Conservation (phyloP, 2,888 invertebrate genomes). For the Ormyrus thymus region DNA sequence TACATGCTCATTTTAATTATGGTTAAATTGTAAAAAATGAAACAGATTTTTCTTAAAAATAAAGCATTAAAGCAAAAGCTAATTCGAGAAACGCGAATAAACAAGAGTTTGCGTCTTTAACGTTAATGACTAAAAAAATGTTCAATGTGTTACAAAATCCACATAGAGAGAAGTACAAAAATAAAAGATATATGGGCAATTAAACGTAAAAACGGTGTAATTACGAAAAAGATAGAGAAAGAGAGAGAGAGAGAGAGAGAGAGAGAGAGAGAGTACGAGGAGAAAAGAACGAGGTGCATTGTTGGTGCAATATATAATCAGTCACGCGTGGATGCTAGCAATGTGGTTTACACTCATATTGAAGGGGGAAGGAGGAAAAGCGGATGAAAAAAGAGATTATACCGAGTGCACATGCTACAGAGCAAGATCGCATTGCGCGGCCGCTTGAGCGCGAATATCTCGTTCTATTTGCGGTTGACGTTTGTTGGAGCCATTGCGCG, state of each 20-base stretch:
- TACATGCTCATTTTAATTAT: too few relatives aligned
- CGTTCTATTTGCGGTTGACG: conserved; percentile 56
- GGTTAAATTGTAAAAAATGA: too few relatives aligned
- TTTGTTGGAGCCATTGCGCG: conserved; percentile 52
- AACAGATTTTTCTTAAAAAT: too few relatives aligned
- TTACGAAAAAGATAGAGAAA: background rate
- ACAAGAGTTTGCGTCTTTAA: too few relatives aligned
- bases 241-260: background rate
- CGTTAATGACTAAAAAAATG: too few relatives aligned
- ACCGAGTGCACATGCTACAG: background rate
- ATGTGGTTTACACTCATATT: conserved; percentile 33
- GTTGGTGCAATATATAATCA: conserved; percentile 37
- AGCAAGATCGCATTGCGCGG: conserved; percentile 18
- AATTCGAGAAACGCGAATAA: too few relatives aligned
- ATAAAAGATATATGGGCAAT: conserved; percentile 12
- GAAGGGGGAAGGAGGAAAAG: background rate
- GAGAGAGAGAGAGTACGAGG: background rate
- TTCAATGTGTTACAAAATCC: too few relatives aligned
- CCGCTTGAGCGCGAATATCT: conserved; percentile 23
- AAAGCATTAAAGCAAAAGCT: too few relatives aligned
- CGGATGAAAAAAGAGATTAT: conserved; percentile 3
- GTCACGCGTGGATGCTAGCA: conserved; percentile 34
- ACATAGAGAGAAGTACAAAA: background rate
- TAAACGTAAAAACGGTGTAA: conserved; percentile 10
- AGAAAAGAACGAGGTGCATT: conserved; percentile 18